These are phyloP conservation scores for Lycia hirtaria DNA, from an alignment of 2,888 invertebrate species.

Conservation along the genomic window DNA sequence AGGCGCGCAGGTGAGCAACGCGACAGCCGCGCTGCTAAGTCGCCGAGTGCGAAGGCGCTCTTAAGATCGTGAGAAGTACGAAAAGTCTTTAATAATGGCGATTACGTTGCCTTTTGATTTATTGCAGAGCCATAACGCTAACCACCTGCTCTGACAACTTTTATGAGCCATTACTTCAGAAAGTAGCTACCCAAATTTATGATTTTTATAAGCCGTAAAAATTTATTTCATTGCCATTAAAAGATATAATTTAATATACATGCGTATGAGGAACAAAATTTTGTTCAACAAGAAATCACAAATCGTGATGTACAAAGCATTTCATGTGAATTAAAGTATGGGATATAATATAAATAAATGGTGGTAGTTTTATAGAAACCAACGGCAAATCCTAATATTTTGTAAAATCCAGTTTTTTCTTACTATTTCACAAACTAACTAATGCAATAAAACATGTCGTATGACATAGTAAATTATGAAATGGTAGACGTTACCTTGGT, in stretches of 20 bases:
- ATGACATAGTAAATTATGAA: too few species aligned
- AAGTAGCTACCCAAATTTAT: conserved; percentile 45
- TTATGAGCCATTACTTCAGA: conserved; percentile 53
- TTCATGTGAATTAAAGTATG: too few species aligned
- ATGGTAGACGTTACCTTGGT: too few species aligned
- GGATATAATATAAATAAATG: too few species aligned
- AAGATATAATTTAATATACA: conserved; percentile 1
- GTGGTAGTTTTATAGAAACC: too few species aligned
- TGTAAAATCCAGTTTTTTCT: too few species aligned
- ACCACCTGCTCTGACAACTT: conserved; percentile 59
- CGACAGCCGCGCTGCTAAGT: too few species aligned
- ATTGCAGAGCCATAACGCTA: conserved; percentile 49
- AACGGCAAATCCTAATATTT: too few species aligned
- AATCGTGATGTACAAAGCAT: neutral
- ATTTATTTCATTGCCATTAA: conserved; percentile 26
- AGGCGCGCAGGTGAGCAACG: too few species aligned
- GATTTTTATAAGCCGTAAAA: conserved; percentile 41
- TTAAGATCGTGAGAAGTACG: conserved; percentile 34
- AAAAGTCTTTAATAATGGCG: conserved; percentile 47
- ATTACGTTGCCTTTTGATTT: conserved; percentile 52
- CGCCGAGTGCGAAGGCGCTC: too few species aligned
- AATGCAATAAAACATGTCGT: too few species aligned
- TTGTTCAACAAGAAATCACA: neutral
- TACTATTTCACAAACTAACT: too few species aligned
- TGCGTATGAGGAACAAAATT: conserved; percentile 1